Evolutionary conservation across 2,797 vertebrate genomes (phyloP).

Genomic region (Antennarius maculatus): DNA sequence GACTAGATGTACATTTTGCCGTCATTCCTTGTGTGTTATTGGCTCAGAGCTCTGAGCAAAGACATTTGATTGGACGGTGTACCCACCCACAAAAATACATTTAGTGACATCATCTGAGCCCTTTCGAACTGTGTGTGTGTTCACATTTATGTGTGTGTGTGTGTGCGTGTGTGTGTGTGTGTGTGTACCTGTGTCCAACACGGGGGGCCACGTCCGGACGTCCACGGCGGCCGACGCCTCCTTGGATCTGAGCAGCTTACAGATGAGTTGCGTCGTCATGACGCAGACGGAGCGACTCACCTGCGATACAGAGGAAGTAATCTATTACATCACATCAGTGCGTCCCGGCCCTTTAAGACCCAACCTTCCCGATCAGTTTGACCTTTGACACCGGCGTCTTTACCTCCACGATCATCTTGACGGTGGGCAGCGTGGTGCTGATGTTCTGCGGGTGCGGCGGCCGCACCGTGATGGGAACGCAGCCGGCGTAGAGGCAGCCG

Average conservation of each 20-base stretch:
- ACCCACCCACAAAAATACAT: no score
- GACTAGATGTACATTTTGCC: no score
- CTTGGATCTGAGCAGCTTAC: conserved; percentile 92
- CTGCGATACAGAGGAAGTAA: conserved; percentile 67
- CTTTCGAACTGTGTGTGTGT: neutral
- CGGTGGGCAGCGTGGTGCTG: conserved; percentile 91
- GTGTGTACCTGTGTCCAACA: conserved; percentile 91
- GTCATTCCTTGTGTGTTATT: no score
- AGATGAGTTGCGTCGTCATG: conserved; percentile 94
- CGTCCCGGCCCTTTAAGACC: no score
- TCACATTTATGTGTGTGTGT: neutral
- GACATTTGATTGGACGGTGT: no score
- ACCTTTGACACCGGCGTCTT: conserved; percentile 20
- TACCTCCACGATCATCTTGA: conserved; percentile 99
- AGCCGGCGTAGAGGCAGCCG: conserved; percentile 94
- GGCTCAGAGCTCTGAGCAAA: no score
- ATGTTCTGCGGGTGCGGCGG: conserved; percentile 96
- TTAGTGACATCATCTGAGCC: no score
- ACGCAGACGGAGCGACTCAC: conserved; percentile 96
- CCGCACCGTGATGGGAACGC: conserved; percentile 93
- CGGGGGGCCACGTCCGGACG: conserved; percentile 92
- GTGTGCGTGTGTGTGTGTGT: conserved; percentile 11
- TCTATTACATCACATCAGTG: no score
- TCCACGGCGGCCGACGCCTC: conserved; percentile 94
- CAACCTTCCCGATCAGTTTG: neutral